These are phyloP conservation scores for Dendrolimus houi DNA, from an alignment of 2,888 invertebrate genomes.

Conservation along the genomic window DNA sequence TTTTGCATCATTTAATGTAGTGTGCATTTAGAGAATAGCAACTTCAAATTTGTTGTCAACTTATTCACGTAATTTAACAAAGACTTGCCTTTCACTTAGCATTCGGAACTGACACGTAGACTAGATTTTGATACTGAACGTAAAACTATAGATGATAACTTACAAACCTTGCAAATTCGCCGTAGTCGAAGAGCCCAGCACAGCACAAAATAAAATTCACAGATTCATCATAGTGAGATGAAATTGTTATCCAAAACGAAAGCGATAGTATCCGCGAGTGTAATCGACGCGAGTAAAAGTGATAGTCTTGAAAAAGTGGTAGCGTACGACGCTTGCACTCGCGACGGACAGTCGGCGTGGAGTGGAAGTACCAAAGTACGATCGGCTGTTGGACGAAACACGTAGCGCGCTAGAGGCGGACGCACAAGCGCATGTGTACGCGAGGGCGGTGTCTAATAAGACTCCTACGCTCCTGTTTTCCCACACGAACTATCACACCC, in stretches of 20 bases:
- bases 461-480: neutral
- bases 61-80: conserved; percentile 56
- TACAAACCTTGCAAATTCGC: conserved; percentile 46
- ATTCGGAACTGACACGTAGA: conserved; percentile 67
- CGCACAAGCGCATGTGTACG: neutral
- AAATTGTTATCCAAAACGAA: conserved; percentile 39
- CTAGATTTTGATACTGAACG: conserved; percentile 47
- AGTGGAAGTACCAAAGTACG: conserved; percentile 28
- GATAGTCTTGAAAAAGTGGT: conserved; percentile 9
- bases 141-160: conserved; percentile 29
- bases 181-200: conserved; percentile 30
- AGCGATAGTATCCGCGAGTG: conserved; percentile 46
- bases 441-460: neutral
- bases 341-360: conserved; percentile 40
- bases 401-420: conserved; percentile 8
- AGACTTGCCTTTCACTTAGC: conserved; percentile 71
- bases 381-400: conserved; percentile 14
- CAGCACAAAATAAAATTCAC: conserved; percentile 47
- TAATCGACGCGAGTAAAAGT: conserved; percentile 34
- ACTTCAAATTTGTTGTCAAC: conserved; percentile 37
- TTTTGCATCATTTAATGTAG: conserved; percentile 13
- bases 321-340: conserved; percentile 45
- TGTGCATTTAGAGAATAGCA: conserved; percentile 17
- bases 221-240: conserved; percentile 40
- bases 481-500: too few species aligned